Evolutionary conservation across 2,888 invertebrate species (phyloP), one percentile per base, ranked within the genome.

Genomic region (Pristionchus japonicus): DNA sequence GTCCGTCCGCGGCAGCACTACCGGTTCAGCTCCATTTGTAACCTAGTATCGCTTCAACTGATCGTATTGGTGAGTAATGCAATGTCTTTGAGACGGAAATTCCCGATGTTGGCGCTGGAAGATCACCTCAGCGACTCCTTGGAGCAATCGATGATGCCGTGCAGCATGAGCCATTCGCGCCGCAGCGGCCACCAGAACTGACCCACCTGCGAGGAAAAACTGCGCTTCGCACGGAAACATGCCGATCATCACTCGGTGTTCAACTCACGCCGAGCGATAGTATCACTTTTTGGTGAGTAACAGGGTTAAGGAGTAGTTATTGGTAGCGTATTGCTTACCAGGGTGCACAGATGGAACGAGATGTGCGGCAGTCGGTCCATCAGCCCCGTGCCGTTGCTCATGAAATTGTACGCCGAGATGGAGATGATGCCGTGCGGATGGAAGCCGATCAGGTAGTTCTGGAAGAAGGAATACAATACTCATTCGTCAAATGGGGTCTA

Each of bases 61-160:
- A n/a, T n/a, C n/a, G n/a, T n/a, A n/a, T n/a, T n/a, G n/a, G n/a
- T n/a, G n/a, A n/a, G n/a, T n/a, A n/a, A n/a, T n/a, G n/a, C n/a
- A n/a, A n/a, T n/a, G n/a, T n/a, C n/a, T n/a, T n/a, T n/a, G n/a
- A n/a, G n/a, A n/a, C n/a, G n/a, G n/a, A n/a, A n/a, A n/a, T n/a
- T n/a, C n/a, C n/a, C n/a, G n/a, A n/a, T n/a, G n/a, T n/a, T n/a
- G n/a, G n/a, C n/a, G n/a, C n/a, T n/a, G n/a, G n/a, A n/a, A n/a
- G n/a, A n/a, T n/a, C n/a, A 84, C 83, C 37, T 31, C 13, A 84
- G 31, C 7, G 83, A 84, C 20, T 84, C 83, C n/a, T 84, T 84
- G 20, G 83, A 84, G 13, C 37, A 31, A 17, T 57, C 37, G 34
- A 84, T 84, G 23, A 84, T 23, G 3, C 83, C 83, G 57, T 84